Conservation (phyloP, 2,113 vertebrate genomes). For the Ceuthmochares aereus region DNA sequence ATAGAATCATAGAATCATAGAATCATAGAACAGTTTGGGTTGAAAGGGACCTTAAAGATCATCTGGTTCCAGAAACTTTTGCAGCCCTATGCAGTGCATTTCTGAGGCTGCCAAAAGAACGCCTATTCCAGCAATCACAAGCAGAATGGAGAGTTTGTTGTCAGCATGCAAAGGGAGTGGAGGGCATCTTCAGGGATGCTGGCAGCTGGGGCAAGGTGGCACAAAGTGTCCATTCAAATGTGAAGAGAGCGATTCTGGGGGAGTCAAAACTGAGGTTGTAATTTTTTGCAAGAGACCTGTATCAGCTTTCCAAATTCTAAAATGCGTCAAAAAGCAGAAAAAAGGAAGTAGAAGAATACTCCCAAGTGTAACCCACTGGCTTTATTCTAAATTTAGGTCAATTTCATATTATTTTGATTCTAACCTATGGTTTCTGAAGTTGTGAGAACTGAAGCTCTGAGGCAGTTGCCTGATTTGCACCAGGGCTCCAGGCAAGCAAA, state of each 20-base stretch:
- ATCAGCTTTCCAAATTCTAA: not conserved
- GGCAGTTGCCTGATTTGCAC: not conserved
- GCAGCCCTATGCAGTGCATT: not conserved
- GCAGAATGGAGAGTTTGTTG: not conserved
- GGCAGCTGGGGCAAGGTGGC: not conserved
- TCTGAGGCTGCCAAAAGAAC: not conserved
- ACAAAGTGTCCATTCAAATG: not conserved
- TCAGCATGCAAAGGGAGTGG: not conserved
- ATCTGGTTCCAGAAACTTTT: not conserved
- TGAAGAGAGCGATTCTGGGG: not conserved
- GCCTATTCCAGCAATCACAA: not conserved
- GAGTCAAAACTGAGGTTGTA: not conserved
- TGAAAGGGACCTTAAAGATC: too few relatives aligned
- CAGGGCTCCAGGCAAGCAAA: not conserved
- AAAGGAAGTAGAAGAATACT: not conserved
- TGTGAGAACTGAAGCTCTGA: not conserved
- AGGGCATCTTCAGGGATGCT: not conserved
- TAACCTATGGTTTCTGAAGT: not conserved
- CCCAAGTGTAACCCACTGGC: not conserved
- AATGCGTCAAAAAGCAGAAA: not conserved
- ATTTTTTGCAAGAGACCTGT: not conserved
- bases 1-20: too few relatives aligned
- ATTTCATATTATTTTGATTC: not conserved
- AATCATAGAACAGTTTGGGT: too few relatives aligned
- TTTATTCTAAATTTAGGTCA: not conserved